Evolutionary conservation across 92 coral and sea anemone genomes (phyloP).

Genomic region (Scolanthus callimorphus): DNA sequence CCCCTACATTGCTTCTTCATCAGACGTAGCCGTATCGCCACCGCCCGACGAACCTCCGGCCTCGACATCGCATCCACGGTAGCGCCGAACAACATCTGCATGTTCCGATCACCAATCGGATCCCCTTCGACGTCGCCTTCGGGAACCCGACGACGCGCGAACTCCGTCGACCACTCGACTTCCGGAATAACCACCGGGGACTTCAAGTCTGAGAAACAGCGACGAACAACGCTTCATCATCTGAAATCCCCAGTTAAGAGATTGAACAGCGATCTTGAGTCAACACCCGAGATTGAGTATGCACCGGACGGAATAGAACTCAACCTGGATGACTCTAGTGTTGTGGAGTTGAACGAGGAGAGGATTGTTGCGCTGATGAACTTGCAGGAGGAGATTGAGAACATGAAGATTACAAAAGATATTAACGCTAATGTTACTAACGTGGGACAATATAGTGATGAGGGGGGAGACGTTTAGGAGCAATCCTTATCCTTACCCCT

Average conservation of each 20-base stretch:
- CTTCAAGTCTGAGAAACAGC: conserved; percentile 17
- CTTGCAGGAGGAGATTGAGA: conserved; percentile 22
- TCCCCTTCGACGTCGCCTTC: conserved; percentile 73
- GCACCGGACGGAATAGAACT: conserved; percentile 27
- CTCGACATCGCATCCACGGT: conserved; percentile 80
- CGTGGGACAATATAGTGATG: too few species aligned
- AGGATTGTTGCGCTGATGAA: conserved; percentile 31
- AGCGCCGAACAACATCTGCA: conserved; percentile 85
- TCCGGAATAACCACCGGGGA: neutral
- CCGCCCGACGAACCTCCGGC: conserved; percentile 57
- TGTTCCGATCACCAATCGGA: conserved; percentile 83
- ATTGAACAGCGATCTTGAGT: conserved; percentile 8
- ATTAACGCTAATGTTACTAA: neutral
- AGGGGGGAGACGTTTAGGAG: too few species aligned
- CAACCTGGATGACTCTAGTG: conserved; percentile 22
- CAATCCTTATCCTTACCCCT: too few species aligned
- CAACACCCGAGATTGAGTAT: conserved; percentile 28
- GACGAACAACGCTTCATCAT: conserved; percentile 45
- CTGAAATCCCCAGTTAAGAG: conserved; percentile 20
- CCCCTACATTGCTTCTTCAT: conserved; percentile 92
- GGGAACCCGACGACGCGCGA: conserved; percentile 49
- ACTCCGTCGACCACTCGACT: conserved; percentile 38
- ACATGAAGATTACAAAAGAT: neutral
- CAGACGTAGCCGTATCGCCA: conserved; percentile 55
- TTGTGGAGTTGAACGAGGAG: conserved; percentile 19